These are phyloP conservation scores for Leptestheria dahalacensis DNA, from an alignment of 1,140 invertebrate genomes.

Conservation along the genomic window DNA sequence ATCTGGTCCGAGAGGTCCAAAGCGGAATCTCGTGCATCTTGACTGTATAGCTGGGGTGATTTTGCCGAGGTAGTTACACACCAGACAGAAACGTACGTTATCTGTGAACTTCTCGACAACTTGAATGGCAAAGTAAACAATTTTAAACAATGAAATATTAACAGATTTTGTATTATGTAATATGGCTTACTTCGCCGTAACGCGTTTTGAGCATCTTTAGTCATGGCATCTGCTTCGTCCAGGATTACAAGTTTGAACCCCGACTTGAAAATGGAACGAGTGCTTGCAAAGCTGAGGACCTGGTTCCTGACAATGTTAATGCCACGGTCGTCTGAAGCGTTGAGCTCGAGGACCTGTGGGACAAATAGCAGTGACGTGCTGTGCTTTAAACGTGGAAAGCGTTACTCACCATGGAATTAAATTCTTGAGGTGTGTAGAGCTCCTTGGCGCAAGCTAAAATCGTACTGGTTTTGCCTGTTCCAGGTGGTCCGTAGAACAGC, in stretches of 20 bases:
- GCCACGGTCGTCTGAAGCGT: slow-evolving; percentile 97
- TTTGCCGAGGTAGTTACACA: slow-evolving; percentile 96
- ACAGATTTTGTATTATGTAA: neutral
- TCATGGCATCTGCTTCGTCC: slow-evolving; percentile 99
- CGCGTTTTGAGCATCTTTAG: slow-evolving; percentile 98
- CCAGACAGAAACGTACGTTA: slow-evolving; percentile 95
- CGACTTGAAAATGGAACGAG: slow-evolving; percentile 85
- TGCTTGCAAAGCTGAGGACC: slow-evolving; percentile 95
- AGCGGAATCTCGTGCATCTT: slow-evolving; percentile 91
- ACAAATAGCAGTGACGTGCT: no score
- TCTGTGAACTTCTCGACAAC: slow-evolving; percentile 98
- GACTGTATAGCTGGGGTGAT: slow-evolving; percentile 98
- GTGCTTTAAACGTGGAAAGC: slow-evolving; percentile 1
- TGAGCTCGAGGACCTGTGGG: slow-evolving; percentile 67
- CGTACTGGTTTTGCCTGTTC: slow-evolving; percentile 96
- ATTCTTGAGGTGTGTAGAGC: slow-evolving; percentile 73
- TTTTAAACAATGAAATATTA: neutral
- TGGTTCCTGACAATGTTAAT: slow-evolving; percentile 90
- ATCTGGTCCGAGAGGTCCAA: slow-evolving; percentile 68
- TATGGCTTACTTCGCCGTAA: slow-evolving; percentile 70
- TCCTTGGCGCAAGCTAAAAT: slow-evolving; percentile 91
- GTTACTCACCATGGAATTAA: slow-evolving; percentile 65
- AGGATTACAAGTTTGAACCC: slow-evolving; percentile 94
- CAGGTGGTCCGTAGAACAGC: slow-evolving; percentile 95
- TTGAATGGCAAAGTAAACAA: slow-evolving; percentile 36